Conservation (phyloP, 2,797 vertebrate species). For the Garrulus glandarius region DNA sequence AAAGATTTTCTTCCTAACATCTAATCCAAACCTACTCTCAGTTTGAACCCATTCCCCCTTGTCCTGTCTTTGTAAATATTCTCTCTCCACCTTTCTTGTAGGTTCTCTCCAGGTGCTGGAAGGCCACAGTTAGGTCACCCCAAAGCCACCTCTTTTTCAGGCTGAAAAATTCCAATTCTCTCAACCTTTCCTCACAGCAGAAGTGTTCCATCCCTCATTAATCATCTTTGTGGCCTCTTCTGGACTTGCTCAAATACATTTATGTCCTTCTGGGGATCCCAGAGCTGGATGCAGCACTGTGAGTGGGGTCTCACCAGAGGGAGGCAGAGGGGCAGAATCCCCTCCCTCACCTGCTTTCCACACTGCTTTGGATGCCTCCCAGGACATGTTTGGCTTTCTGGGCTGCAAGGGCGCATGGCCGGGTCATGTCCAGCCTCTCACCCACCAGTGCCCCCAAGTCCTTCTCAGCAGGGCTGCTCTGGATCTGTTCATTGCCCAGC, state of each 20-base stretch:
- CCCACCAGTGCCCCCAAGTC: neutral
- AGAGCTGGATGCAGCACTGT: neutral
- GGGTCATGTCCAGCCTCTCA: neutral
- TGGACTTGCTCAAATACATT: neutral
- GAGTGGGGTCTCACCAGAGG: neutral
- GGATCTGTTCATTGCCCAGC: neutral
- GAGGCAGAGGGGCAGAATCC: neutral
- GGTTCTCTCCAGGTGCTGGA: neutral
- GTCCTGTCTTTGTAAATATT: neutral
- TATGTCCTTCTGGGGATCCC: too few relatives aligned
- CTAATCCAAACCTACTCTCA: neutral
- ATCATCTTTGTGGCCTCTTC: neutral
- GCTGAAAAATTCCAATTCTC: neutral
- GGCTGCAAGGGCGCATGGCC: too few relatives aligned
- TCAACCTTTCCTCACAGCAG: neutral
- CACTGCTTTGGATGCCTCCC: neutral
- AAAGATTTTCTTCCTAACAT: neutral
- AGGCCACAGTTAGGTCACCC: neutral
- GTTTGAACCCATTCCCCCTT: neutral
- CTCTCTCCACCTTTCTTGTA: neutral
- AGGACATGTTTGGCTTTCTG: accelerated
- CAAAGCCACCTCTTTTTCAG: neutral
- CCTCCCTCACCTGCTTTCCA: neutral
- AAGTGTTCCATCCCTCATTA: neutral
- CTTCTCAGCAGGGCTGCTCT: neutral